Conservation (phyloP, 2,113 vertebrate genomes). For the Alouatta palliata region DNA sequence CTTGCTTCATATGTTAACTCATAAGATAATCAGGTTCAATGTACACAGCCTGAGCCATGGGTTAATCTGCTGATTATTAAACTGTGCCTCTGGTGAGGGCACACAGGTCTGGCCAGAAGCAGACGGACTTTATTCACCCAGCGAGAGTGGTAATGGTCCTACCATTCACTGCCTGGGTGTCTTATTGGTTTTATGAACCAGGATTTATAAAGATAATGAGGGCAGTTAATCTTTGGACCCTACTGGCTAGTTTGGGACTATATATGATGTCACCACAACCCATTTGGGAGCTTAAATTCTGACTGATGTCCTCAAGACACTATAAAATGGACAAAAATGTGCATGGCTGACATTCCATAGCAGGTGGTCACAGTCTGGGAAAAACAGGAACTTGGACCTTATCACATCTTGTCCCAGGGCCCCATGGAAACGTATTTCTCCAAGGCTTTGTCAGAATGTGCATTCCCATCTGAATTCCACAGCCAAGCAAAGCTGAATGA, state of each 20-base stretch:
- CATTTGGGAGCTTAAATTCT: not conserved
- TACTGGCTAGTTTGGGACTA: fast-evolving
- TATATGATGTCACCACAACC: not conserved
- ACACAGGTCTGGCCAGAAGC: not conserved
- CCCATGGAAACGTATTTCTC: not conserved
- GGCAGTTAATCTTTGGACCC: not conserved
- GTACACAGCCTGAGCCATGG: not conserved
- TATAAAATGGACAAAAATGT: not conserved
- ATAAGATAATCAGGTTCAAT: not conserved
- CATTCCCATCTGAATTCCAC: not conserved
- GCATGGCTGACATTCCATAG: not conserved
- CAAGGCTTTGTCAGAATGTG: not conserved
- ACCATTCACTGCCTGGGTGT: not conserved
- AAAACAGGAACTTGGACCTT: not conserved
- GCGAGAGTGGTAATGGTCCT: not conserved
- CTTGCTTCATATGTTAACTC: not conserved
- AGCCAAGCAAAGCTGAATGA: fast-evolving
- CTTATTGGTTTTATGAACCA: not conserved
- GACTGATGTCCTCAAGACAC: not conserved
- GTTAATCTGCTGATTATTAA: conserved; percentile 42
- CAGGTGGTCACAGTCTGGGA: not conserved
- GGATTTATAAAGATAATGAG: not conserved
- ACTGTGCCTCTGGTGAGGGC: not conserved
- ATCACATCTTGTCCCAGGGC: not conserved
- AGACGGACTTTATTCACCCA: conserved; percentile 3